A percentile compares a stretch with the other conserved stretches of the same genome.
Evolutionary conservation across 92 coral and sea anemone species (phyloP).

Genomic region (Epizoanthus fatuus): DNA sequence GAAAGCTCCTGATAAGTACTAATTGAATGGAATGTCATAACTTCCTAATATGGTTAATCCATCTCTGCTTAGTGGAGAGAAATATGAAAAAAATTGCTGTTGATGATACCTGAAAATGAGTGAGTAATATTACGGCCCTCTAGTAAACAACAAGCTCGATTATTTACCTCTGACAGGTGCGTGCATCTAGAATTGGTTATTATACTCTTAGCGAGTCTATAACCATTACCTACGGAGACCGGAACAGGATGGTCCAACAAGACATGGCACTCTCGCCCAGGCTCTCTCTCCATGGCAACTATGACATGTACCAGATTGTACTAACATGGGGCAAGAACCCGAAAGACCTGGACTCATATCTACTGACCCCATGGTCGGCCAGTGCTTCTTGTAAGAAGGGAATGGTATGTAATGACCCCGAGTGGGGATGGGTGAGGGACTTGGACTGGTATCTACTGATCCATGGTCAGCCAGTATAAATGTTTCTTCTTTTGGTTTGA

Average conservation of each 20-base stretch:
- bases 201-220: conserved; percentile 78
- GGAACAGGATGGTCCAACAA: conserved; percentile 63
- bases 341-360: conserved; percentile 82
- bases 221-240: conserved; percentile 56
- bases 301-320: conserved; percentile 80
- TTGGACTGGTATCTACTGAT: too few species aligned
- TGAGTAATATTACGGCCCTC: too few species aligned
- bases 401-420: conserved; percentile 53
- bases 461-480: neutral
- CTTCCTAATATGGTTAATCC: too few species aligned
- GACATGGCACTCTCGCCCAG: conserved; percentile 87
- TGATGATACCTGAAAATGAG: too few species aligned
- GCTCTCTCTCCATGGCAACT: conserved; percentile 77
- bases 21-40: too few species aligned
- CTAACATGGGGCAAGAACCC: conserved; percentile 86
- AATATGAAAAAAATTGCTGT: too few species aligned
- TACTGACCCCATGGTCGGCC: conserved; percentile 76
- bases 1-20: too few species aligned
- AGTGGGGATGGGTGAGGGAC: too few species aligned
- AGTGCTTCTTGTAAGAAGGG: conserved; percentile 67
- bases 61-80: too few species aligned
- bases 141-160: neutral
- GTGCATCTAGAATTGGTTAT: conserved; percentile 84
- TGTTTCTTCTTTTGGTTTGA: neutral
- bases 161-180: conserved; percentile 54